Evolutionary conservation across 2,888 invertebrate species (phyloP), one percentile per base, ranked within the genome.

Genomic region (Pantelozetes paolii): DNA sequence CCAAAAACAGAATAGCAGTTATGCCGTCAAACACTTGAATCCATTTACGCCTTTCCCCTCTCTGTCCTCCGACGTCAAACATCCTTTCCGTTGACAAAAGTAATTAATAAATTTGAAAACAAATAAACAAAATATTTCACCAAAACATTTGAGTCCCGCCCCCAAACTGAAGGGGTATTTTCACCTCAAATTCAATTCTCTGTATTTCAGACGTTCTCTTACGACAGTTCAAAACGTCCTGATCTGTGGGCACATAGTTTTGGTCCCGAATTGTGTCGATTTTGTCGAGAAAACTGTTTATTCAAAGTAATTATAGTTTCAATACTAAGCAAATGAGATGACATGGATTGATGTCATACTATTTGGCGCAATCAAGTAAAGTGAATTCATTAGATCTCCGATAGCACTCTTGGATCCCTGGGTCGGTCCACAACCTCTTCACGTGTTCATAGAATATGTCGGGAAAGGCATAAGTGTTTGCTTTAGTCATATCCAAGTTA

Each of bases 51-150:
- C 91, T 84, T 80, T 91, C 89, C 15, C 90, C 91, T 74, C 89
- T 83, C 81, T 92, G 92, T 0, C 92, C 92, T 0, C 92, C 92
- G 0, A 92, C 92, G 80, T 92, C 92, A 79, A 88, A 91, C 88
- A 92, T 90, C 85, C 82, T 83, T 75, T 20, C 72, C 72, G n/a
- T 48, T 28, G 20, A 40, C 23, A 40, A 36, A 59, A 57, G 15
- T 15, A 18, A 36, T 26, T 15, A 59, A 18, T 18, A 15, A 67
- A 30, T 18, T 11, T 42, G 13, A 42, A 8, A 1, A 40, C 5
- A 23, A 18, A 40, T n/a, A 13, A 67, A 23, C 3, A 20, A 67
- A 40, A 26, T 20, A 45, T 54, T 75, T 74, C 32, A 78, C 79
- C 89, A 89, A 80, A 90, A 90, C 32, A 87, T 86, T 79, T 90